Evolutionary conservation across 2,797 vertebrate species (phyloP).

Genomic region (Paratrypauchen microcephalus): DNA sequence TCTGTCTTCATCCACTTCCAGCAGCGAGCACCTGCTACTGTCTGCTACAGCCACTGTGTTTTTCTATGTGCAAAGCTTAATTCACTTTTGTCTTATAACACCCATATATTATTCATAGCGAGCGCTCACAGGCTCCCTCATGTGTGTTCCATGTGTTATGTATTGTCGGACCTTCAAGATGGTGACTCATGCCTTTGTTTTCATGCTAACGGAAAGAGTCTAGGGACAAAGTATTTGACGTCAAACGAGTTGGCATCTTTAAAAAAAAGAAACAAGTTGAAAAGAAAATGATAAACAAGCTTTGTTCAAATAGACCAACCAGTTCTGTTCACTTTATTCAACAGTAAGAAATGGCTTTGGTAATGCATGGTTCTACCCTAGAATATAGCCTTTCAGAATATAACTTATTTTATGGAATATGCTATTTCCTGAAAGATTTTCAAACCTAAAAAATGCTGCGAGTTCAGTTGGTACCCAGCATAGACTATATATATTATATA

Average conservation of each 20-base stretch:
- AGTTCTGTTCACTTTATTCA: too few relatives aligned
- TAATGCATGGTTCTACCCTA: too few relatives aligned
- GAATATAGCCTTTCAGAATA: too few relatives aligned
- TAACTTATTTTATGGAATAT: too few relatives aligned
- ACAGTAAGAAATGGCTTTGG: too few relatives aligned
- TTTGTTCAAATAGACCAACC: too few relatives aligned
- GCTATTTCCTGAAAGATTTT: too few relatives aligned
- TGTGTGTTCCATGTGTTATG: not conserved
- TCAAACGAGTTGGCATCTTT: constrained; percentile 12
- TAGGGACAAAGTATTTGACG: constrained; percentile 8
- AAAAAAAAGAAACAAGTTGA: not conserved
- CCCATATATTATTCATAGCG: constrained; percentile 19
- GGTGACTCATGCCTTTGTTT: not conserved
- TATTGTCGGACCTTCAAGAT: not conserved
- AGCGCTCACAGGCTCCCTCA: constrained; percentile 8
- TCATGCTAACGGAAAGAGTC: not conserved
- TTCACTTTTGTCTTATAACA: constrained; percentile 25
- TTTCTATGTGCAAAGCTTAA: constrained; percentile 19
- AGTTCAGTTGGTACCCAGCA: too few relatives aligned
- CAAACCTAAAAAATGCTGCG: too few relatives aligned
- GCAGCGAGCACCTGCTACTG: constrained; percentile 80
- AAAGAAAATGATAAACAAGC: too few relatives aligned
- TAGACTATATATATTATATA: too few relatives aligned
- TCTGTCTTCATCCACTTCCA: constrained; percentile 82
- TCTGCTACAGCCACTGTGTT: constrained; percentile 28